Evolutionary conservation across 2,113 vertebrate genomes (phyloP).

Genomic region (Solenodon paradoxus): DNA sequence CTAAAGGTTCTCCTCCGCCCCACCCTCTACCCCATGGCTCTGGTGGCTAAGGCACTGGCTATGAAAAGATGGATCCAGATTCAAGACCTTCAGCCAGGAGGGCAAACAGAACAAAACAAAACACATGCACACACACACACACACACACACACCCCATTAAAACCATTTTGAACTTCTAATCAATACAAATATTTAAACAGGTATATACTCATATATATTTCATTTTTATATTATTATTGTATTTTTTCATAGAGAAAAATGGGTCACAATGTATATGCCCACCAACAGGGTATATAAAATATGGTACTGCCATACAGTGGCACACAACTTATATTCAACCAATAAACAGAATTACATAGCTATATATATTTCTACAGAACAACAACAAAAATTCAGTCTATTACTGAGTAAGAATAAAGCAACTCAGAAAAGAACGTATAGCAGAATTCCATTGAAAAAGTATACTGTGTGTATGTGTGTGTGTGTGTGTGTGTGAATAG

Average conservation of each 20-base stretch:
- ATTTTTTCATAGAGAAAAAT: neutral
- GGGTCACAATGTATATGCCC: neutral
- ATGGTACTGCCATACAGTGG: neutral
- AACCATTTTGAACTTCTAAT: neutral
- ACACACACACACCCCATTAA: too few relatives aligned
- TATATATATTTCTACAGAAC: neutral
- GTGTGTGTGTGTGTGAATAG: neutral
- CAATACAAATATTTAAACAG: neutral
- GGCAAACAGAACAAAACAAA: too few relatives aligned
- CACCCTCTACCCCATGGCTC: too few relatives aligned
- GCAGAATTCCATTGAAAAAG: neutral
- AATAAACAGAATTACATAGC: neutral
- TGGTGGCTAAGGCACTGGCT: too few relatives aligned
- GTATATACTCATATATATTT: neutral
- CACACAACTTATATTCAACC: neutral
- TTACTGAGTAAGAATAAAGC: neutral
- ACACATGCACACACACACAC: too few relatives aligned
- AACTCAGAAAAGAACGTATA: neutral
- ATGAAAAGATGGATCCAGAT: too few relatives aligned
- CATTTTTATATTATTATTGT: too few relatives aligned
- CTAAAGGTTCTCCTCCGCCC: too few relatives aligned
- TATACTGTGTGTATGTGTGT: neutral
- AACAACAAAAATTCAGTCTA: neutral
- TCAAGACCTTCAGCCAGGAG: too few relatives aligned
- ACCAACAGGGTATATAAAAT: neutral